phyloP scores from a whole-genome alignment of 2,797 vertebrate genomes.

The Sebastes hubbsi region DNA sequence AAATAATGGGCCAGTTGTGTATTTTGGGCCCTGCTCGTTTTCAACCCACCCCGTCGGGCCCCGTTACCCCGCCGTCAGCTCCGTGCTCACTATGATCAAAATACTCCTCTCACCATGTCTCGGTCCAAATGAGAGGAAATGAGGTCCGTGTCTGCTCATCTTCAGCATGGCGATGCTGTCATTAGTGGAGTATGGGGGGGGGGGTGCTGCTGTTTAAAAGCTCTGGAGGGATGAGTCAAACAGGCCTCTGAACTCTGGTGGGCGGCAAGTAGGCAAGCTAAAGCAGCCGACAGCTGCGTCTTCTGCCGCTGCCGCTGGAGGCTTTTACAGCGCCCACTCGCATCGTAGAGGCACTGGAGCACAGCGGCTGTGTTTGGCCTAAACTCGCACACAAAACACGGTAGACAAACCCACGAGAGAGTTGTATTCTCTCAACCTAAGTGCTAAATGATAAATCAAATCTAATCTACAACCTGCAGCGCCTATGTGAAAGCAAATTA shows the following conservation, averaged over 20 bases:
- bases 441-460: background rate
- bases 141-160: slow-evolving; percentile 50
- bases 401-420: background rate
- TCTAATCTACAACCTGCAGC: background rate
- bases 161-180: slow-evolving; percentile 56
- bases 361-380: background rate
- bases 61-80: slow-evolving; percentile 21
- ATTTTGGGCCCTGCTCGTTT: slow-evolving; percentile 11
- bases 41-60: slow-evolving; percentile 1
- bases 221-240: slow-evolving; percentile 69
- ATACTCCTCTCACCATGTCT: slow-evolving; percentile 50
- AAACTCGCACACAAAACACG: slow-evolving; percentile 1
- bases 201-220: slow-evolving; percentile 47
- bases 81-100: slow-evolving; percentile 44
- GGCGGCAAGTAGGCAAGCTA: slow-evolving; percentile 58
- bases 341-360: slow-evolving; percentile 17
- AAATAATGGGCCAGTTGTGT: slow-evolving; percentile 20
- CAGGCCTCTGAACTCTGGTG: slow-evolving; percentile 71
- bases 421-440: background rate
- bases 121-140: slow-evolving; percentile 70
- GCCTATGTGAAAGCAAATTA: background rate
- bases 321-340: slow-evolving; percentile 40
- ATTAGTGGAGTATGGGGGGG: slow-evolving; percentile 61
- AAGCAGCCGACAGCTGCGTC: slow-evolving; percentile 41
- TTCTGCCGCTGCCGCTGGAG: slow-evolving; percentile 36